Conservation (phyloP, 2,888 invertebrate genomes). For the Coronaproctus castanopsis region DNA sequence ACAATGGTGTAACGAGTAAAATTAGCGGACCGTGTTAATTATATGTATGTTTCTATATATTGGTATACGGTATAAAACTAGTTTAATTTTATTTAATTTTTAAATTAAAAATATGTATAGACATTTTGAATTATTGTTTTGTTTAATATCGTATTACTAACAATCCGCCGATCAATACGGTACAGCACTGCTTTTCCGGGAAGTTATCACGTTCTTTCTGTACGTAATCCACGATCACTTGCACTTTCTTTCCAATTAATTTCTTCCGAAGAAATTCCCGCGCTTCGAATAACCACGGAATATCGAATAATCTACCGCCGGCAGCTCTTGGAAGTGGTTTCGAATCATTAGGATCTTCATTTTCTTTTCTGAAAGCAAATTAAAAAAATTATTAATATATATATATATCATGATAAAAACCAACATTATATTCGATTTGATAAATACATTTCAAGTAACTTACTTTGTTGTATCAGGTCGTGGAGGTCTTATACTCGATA, state of each 20-base stretch:
- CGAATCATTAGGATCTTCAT: constrained; percentile 18
- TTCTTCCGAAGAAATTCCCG: constrained; percentile 91
- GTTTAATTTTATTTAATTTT: neutral
- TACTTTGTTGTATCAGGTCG: neutral
- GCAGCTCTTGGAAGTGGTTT: constrained; percentile 18
- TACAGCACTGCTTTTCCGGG: constrained; percentile 90
- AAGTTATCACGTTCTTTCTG: constrained; percentile 84
- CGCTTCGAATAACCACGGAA: constrained; percentile 97
- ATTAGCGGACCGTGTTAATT: no score
- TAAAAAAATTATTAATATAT: neutral
- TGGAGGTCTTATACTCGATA: constrained; percentile 88
- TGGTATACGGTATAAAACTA: no score
- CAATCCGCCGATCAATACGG: constrained; percentile 63
- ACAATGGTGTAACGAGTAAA: no score
- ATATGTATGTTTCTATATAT: no score
- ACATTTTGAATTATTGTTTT: no score
- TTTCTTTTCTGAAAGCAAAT: constrained; percentile 24
- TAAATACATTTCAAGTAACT: neutral
- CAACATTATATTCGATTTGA: neutral
- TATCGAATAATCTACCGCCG: constrained; percentile 58
- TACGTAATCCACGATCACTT: constrained; percentile 82
- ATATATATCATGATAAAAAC: neutral
- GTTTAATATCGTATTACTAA: constrained; percentile 31
- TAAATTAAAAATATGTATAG: no score
- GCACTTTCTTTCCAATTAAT: constrained; percentile 82